phyloP scores from a whole-genome alignment of 2,888 invertebrate species.

The Alsophila aescularia region DNA sequence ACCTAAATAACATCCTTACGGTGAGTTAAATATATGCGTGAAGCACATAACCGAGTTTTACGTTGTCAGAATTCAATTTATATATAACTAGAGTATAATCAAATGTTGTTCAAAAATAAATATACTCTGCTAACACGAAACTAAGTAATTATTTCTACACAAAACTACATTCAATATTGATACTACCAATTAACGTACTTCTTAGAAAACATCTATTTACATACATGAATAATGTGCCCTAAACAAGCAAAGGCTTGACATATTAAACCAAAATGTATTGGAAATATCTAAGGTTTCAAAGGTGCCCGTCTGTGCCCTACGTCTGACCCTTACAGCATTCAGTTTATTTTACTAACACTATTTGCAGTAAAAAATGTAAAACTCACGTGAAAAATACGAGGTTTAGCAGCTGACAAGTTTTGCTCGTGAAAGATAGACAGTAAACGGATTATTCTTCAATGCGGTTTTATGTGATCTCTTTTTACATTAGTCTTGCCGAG shows the following conservation, averaged over 20 bases:
- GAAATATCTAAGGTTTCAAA: constrained; percentile 29
- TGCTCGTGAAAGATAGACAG: background rate
- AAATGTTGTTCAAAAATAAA: too few relatives aligned
- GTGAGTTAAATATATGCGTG: too few relatives aligned
- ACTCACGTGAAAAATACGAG: constrained; percentile 20
- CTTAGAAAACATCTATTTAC: too few relatives aligned
- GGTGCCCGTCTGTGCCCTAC: constrained; percentile 60
- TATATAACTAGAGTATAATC: too few relatives aligned
- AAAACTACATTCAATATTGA: too few relatives aligned
- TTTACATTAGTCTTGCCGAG: background rate
- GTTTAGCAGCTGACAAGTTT: background rate
- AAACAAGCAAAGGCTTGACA: constrained; percentile 1
- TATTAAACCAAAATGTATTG: constrained; percentile 13
- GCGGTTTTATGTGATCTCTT: background rate
- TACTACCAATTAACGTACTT: too few relatives aligned
- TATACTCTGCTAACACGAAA: too few relatives aligned
- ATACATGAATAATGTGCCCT: too few relatives aligned
- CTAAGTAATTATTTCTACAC: too few relatives aligned
- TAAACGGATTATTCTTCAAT: background rate
- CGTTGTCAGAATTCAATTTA: too few relatives aligned
- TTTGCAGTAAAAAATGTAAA: constrained; percentile 31
- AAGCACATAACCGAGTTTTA: too few relatives aligned
- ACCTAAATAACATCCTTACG: too few relatives aligned
- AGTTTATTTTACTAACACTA: constrained; percentile 28
- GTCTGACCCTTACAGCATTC: constrained; percentile 48